These are phyloP conservation scores for Spilogale gracilis DNA, from an alignment of 2,113 vertebrate species.

Conservation along the genomic window DNA sequence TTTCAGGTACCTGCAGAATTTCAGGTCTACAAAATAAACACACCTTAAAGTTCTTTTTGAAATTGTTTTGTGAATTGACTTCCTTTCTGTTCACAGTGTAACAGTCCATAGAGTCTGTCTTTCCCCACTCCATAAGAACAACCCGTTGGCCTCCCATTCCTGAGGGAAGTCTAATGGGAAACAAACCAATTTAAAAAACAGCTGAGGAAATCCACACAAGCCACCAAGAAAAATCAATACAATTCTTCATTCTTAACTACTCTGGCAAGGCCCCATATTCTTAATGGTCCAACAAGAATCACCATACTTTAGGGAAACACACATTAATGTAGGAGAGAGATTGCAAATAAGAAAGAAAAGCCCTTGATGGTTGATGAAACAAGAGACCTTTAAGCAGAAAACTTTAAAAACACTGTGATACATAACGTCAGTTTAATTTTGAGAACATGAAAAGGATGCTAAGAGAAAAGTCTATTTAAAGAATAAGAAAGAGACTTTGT, in stretches of 20 bases:
- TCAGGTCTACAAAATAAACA: background rate
- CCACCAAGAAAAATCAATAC: background rate
- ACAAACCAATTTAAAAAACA: background rate
- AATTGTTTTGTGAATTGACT: background rate
- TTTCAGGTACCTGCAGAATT: background rate
- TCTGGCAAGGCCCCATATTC: background rate
- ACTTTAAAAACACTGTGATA: background rate
- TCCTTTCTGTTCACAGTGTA: background rate
- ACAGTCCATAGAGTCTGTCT: background rate
- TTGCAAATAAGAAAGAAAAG: background rate
- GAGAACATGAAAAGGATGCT: background rate
- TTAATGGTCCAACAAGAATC: conserved; percentile 7
- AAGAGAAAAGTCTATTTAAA: background rate
- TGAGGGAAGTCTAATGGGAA: background rate
- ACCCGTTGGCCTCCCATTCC: background rate
- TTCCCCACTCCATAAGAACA: background rate
- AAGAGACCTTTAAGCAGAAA: background rate
- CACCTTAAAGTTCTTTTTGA: background rate
- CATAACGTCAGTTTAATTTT: background rate
- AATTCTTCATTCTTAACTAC: conserved; percentile 41
- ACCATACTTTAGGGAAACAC: background rate
- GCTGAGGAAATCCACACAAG: background rate
- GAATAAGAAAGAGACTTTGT: background rate
- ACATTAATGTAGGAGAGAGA: background rate
- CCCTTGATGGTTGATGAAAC: background rate